Evolutionary conservation across 2,888 invertebrate genomes (phyloP).

Genomic region (Phasia obesa): DNA sequence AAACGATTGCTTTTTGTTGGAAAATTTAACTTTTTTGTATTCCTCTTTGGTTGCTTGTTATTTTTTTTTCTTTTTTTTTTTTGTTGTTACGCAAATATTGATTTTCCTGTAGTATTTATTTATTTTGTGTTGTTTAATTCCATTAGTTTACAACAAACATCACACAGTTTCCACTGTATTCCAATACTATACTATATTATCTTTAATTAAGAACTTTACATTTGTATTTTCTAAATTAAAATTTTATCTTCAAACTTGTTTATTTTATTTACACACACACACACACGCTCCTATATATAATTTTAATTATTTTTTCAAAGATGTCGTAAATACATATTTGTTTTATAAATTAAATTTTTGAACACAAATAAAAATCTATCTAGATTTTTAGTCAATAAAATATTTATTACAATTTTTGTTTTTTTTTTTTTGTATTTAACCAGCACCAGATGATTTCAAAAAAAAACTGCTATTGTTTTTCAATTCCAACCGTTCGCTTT

Average conservation of each 20-base stretch:
- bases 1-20: background rate
- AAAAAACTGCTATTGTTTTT: constrained; percentile 2
- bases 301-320: constrained; percentile 33
- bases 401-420: background rate
- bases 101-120: constrained; percentile 64
- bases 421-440: constrained; percentile 3
- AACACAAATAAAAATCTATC: constrained; percentile 36
- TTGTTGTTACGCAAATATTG: constrained; percentile 70
- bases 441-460: constrained; percentile 3
- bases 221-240: constrained; percentile 32
- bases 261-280: constrained; percentile 5
- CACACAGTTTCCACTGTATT: constrained; percentile 8
- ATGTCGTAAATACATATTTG: constrained; percentile 24
- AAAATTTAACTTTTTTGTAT: constrained; percentile 12
- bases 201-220: constrained; percentile 28
- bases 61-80: constrained; percentile 45
- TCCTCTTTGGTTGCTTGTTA: constrained; percentile 28
- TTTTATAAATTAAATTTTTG: constrained; percentile 6
- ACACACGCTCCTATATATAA: background rate
- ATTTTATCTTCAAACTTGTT: constrained; percentile 25
- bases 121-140: constrained; percentile 30
- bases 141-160: constrained; percentile 20
- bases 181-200: background rate
- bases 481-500: constrained; percentile 66
- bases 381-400: constrained; percentile 44